Conservation (phyloP, 2,113 vertebrate species). For the Mionectes macconnelli region DNA sequence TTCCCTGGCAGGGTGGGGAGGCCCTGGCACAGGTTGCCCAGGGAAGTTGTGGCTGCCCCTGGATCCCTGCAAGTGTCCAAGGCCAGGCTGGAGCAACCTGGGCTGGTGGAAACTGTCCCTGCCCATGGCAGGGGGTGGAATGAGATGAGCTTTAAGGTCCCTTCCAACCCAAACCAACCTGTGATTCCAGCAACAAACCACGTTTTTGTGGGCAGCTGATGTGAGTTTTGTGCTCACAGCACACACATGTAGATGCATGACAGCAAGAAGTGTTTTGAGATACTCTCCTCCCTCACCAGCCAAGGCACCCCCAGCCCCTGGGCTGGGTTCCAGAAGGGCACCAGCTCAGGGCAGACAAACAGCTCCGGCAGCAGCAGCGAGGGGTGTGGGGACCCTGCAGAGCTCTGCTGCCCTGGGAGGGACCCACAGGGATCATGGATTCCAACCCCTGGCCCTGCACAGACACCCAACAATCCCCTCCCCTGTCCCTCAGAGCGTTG, state of each 20-base stretch:
- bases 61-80: neutral
- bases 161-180: neutral
- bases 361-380: neutral
- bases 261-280: neutral
- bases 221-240: neutral
- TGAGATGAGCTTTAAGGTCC: neutral
- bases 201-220: neutral
- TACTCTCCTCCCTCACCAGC: neutral
- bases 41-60: neutral
- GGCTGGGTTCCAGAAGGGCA: neutral
- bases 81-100: neutral
- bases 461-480: neutral
- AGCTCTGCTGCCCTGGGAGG: neutral
- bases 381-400: neutral
- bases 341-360: neutral
- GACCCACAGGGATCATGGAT: neutral
- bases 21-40: neutral
- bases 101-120: neutral
- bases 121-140: neutral
- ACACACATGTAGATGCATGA: neutral
- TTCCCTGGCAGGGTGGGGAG: neutral
- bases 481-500: rapidly evolving
- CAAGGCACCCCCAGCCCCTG: neutral
- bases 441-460: rapidly evolving
- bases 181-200: neutral